Evolutionary conservation across 2,888 invertebrate genomes (phyloP), one percentile per base, ranked within the genome.

Genomic region (Peribatodes rhomboidaria): DNA sequence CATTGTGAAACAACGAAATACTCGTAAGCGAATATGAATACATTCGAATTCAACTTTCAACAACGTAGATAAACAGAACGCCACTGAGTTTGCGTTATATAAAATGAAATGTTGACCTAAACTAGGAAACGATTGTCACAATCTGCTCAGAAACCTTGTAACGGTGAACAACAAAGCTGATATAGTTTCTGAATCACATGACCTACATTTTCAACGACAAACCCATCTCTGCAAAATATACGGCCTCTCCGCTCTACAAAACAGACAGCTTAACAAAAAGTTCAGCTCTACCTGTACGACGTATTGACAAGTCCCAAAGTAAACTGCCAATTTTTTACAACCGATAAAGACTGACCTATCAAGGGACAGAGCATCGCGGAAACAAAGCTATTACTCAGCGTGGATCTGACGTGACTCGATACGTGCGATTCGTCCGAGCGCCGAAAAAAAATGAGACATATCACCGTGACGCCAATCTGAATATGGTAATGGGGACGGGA

Each of bases 401-500:
- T 42, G 66, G 53, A 59, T 61, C 49, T 77, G 72, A 85, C 83
- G 83, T 83, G 83, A 79, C 79, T 79, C 71, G 78, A 71, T 72
- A 77, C 74, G 74, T 73, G 78, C 71, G 78, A 71, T 72, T 77
- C 74, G 74, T 73, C 72, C 66, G 78, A 78, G 76, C 72, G 64
- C 68, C 61, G 72, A 76, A 79, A 81, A 80, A 79, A 74, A 77
- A 73, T 65, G 72, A 71, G 64, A 75, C 78, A 79, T 78, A 75
- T 74, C 75, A 66, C 53, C 46, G 63, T 59, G 82, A 82, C 79
- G 81, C 80, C 86, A 88, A 88, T 88, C 86, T 87, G 87, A 86
- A 90, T 88, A 88, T 89, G 90, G 86, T 85, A 91, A 90, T 87
- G 85, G 74, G 78, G 76, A 78, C 84, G 86, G 85, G 84, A 87